Conservation (phyloP, 2,888 invertebrate species). For the Conistra vaccinii region DNA sequence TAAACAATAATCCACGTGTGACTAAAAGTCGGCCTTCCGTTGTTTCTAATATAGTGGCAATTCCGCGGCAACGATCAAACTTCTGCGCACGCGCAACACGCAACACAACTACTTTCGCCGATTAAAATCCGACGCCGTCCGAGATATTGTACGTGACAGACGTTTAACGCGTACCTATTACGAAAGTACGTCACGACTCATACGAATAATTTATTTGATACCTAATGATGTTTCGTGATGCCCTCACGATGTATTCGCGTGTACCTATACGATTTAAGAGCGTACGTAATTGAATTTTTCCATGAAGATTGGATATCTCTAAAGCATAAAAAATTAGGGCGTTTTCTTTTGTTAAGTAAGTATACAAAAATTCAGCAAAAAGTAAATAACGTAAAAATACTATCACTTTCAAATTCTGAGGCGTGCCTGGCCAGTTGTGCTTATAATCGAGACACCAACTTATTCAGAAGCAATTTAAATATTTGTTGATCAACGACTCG, state of each 20-base stretch:
- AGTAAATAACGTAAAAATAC: constrained; percentile 39
- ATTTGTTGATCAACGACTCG: constrained; percentile 32
- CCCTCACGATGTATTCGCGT: constrained; percentile 37
- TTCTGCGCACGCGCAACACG: constrained; percentile 83
- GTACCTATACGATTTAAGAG: constrained; percentile 17
- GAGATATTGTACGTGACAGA: constrained; percentile 81
- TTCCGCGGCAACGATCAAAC: constrained; percentile 72
- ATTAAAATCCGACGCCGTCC: constrained; percentile 80
- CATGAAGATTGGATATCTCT: neutral
- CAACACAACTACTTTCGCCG: constrained; percentile 88
- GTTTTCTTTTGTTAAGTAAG: constrained; percentile 28
- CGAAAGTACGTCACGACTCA: constrained; percentile 73
- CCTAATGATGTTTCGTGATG: constrained; percentile 52
- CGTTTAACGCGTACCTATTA: constrained; percentile 76
- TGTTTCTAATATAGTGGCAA: neutral
- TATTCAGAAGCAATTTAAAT: constrained; percentile 41
- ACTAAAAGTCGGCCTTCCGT: constrained; percentile 35
- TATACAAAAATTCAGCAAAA: constrained; percentile 24
- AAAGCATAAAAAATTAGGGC: constrained; percentile 22
- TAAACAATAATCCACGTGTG: neutral
- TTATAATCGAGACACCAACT: constrained; percentile 27
- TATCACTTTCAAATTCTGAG: constrained; percentile 51
- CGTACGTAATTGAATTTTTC: constrained; percentile 19
- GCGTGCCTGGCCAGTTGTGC: constrained; percentile 28
- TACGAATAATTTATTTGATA: constrained; percentile 65